These are phyloP conservation scores for Lagopus leucura DNA, from an alignment of 2,113 vertebrate genomes.

Conservation along the genomic window DNA sequence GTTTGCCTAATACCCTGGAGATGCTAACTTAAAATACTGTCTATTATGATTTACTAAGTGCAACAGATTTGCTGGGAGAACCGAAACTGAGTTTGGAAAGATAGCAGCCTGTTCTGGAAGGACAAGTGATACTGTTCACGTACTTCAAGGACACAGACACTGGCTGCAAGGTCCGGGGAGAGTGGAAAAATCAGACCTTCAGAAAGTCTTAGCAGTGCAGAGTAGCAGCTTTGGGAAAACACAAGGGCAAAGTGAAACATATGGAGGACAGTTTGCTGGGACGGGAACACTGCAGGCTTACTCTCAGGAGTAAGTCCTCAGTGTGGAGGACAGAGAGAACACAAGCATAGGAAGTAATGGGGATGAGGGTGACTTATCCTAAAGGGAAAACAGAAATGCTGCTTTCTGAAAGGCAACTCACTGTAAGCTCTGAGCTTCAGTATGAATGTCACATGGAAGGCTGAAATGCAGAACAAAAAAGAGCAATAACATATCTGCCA, in stretches of 20 bases:
- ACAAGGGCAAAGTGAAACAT: neutral
- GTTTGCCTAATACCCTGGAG: constrained; percentile 25
- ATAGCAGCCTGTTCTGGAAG: neutral
- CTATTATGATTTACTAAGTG: neutral
- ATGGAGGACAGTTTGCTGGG: neutral
- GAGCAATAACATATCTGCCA: neutral
- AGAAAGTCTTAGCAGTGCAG: neutral
- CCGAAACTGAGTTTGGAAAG: neutral
- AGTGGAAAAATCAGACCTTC: neutral
- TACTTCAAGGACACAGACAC: neutral
- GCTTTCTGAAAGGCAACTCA: neutral
- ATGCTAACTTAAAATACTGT: neutral
- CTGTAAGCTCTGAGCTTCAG: neutral
- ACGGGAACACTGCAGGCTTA: neutral
- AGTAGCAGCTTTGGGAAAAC: neutral
- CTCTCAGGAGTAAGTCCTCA: neutral
- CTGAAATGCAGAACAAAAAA: neutral
- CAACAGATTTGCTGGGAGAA: neutral
- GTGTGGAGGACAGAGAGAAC: neutral
- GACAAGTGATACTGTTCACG: neutral
- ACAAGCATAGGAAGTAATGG: neutral
- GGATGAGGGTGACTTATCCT: neutral
- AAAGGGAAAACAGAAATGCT: neutral
- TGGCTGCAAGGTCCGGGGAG: neutral
- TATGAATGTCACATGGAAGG: neutral